phyloP scores from a whole-genome alignment of 2,797 vertebrate species.

The Chelonia mydas region DNA sequence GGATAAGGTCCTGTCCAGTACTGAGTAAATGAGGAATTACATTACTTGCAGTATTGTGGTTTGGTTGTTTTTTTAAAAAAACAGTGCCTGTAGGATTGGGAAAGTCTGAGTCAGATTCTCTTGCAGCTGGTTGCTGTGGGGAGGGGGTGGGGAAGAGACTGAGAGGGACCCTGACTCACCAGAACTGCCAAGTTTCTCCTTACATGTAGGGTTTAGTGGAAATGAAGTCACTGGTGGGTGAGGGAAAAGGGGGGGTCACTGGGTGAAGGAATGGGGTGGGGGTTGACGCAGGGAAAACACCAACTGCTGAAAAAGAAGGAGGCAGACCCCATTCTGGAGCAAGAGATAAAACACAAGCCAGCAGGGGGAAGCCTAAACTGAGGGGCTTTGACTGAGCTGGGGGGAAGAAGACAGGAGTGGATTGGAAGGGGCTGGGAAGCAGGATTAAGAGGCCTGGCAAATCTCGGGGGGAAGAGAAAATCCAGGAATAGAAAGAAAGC shows the following conservation, averaged over 20 bases:
- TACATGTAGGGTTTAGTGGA: background rate
- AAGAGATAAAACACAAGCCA: background rate
- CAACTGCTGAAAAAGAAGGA: background rate
- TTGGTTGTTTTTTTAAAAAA: constrained; percentile 12
- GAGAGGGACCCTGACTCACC: constrained; percentile 56
- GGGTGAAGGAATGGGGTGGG: background rate
- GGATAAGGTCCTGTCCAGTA: background rate
- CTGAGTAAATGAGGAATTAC: background rate
- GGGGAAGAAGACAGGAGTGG: background rate
- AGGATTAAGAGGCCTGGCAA: no score
- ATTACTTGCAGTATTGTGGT: background rate
- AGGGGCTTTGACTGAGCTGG: background rate
- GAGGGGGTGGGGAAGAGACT: background rate
- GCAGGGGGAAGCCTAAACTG: background rate
- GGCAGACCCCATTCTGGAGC: no score
- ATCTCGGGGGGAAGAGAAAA: background rate
- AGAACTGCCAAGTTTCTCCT: background rate
- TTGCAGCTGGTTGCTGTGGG: constrained; percentile 24
- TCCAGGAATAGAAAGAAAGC: background rate
- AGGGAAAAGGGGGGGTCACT: background rate
- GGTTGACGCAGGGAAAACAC: background rate
- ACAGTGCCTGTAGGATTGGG: background rate
- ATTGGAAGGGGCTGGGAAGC: background rate
- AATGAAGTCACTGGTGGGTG: background rate
- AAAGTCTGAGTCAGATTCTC: constrained; percentile 46